phyloP scores from a whole-genome alignment of 2,888 invertebrate species.

The Choristoneura rosaceana region DNA sequence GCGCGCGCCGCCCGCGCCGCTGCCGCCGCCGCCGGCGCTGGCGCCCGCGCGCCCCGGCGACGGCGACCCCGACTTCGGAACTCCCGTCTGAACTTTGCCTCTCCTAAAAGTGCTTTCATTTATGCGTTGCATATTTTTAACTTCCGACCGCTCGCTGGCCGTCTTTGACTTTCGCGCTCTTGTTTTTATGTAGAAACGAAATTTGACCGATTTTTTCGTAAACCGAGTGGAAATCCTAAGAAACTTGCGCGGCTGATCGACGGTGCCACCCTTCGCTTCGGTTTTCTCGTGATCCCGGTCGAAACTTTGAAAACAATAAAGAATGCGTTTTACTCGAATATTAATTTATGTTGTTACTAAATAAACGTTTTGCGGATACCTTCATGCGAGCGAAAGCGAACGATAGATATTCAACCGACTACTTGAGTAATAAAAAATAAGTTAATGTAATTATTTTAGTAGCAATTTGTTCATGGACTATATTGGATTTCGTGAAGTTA shows the following conservation, averaged over 20 bases:
- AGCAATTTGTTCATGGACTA: not conserved
- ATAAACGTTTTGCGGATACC: not conserved
- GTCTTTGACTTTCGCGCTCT: not conserved
- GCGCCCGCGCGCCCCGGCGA: slow-evolving; percentile 74
- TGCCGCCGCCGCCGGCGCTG: not conserved
- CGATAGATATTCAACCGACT: not conserved
- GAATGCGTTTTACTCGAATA: not conserved
- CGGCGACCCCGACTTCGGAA: slow-evolving; percentile 89
- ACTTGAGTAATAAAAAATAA: not conserved
- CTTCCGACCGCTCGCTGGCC: not conserved
- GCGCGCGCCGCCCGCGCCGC: slow-evolving; percentile 46
- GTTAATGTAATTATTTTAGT: not conserved
- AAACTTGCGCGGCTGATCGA: not conserved
- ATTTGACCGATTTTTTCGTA: not conserved
- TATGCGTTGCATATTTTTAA: slow-evolving; percentile 1
- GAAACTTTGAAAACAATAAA: not conserved
- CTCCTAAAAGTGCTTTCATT: not conserved
- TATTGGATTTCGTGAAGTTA: not conserved
- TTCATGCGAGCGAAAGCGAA: no score
- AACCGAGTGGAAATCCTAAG: not conserved
- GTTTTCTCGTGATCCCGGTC: not conserved
- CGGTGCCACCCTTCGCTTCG: not conserved
- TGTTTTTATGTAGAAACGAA: not conserved
- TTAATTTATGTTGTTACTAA: not conserved
- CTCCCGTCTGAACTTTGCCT: slow-evolving; percentile 83